These are phyloP conservation scores for Excalfactoria chinensis DNA, from an alignment of 2,113 vertebrate genomes.

Conservation along the genomic window DNA sequence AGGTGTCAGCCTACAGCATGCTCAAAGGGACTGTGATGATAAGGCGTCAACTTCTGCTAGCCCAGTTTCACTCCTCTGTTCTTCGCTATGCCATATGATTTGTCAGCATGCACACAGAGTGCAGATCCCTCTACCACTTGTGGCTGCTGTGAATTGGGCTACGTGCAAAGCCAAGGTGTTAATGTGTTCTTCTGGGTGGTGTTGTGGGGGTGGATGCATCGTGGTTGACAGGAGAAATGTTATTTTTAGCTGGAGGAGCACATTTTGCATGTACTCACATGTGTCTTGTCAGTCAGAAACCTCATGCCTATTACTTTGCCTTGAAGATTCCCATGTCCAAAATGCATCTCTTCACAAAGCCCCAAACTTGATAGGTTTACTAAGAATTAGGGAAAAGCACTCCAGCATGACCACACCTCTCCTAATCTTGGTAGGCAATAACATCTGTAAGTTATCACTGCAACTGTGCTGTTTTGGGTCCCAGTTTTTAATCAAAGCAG, in stretches of 20 bases:
- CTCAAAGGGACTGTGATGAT: conserved; percentile 72
- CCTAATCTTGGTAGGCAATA: conserved; percentile 13
- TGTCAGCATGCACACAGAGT: conserved; percentile 67
- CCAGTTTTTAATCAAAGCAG: background rate
- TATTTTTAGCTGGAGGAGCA: conserved; percentile 73
- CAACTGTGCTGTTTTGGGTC: background rate
- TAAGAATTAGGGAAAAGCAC: conserved; percentile 24
- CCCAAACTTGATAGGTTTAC: background rate
- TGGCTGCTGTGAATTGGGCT: conserved; percentile 73
- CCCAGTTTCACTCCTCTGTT: conserved; percentile 74
- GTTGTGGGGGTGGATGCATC: conserved; percentile 69
- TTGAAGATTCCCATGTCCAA: conserved; percentile 66
- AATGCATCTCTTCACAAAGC: conserved; percentile 33
- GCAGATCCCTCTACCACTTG: conserved; percentile 72
- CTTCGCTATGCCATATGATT: conserved; percentile 67
- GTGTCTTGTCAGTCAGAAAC: conserved; percentile 74
- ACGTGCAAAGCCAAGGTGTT: conserved; percentile 73
- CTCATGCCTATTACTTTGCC: conserved; percentile 62
- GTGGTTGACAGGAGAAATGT: conserved; percentile 70
- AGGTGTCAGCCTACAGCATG: conserved; percentile 73
- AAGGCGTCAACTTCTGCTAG: conserved; percentile 71
- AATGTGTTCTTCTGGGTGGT: conserved; percentile 75
- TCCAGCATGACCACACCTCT: background rate
- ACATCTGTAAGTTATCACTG: background rate
- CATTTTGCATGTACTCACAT: conserved; percentile 75